These are phyloP conservation scores for Syndactyla subalaris DNA, from an alignment of 2,797 vertebrate species.

Conservation along the genomic window DNA sequence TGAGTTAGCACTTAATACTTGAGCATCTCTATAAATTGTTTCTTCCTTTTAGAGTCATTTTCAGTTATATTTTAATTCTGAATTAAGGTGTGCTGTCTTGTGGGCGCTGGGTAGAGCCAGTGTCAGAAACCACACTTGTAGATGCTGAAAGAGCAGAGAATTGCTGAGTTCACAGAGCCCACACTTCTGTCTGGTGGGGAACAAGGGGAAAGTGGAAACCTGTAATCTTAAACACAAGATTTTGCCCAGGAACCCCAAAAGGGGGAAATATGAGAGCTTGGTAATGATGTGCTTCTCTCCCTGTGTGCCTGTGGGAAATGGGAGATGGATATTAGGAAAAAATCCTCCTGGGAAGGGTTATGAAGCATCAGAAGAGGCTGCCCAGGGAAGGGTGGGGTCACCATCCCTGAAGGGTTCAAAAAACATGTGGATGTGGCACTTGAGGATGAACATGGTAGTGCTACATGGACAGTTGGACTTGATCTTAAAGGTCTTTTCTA, in stretches of 20 bases:
- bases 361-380: background rate
- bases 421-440: accelerated
- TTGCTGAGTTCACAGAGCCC: background rate
- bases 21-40: background rate
- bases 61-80: background rate
- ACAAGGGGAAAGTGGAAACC: background rate
- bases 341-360: accelerated
- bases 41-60: background rate
- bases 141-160: background rate
- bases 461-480: too few species aligned
- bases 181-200: background rate
- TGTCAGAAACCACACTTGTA: background rate
- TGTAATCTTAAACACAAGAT: background rate
- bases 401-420: background rate
- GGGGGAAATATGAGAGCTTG: accelerated
- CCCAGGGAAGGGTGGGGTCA: background rate
- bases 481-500: background rate
- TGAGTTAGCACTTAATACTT: background rate
- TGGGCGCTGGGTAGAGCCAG: background rate
- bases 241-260: background rate
- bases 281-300: background rate
- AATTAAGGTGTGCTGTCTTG: background rate
- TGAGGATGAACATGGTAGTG: background rate
- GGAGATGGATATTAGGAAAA: too few species aligned
- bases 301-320: accelerated